Evolutionary conservation across 1,140 invertebrate species (phyloP).

Genomic region (Heliconius eleuchia): DNA sequence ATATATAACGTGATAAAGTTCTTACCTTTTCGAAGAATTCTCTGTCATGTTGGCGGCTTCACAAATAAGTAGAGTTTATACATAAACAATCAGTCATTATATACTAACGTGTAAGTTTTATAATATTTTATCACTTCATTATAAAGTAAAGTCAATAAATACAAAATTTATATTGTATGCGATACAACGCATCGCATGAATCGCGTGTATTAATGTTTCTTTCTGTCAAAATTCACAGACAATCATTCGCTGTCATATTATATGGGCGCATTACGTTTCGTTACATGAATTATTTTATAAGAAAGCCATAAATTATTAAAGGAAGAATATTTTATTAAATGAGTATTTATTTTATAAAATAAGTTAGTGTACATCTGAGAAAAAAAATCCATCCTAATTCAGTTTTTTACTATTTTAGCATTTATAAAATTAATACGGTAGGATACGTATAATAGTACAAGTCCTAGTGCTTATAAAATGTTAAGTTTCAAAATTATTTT

Average conservation of each 20-base stretch:
- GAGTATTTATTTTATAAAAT: not conserved
- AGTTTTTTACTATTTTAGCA: not conserved
- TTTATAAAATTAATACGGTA: not conserved
- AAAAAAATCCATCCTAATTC: not conserved
- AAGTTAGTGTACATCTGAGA: not conserved
- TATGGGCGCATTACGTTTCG: constrained; percentile 37
- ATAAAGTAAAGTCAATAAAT: constrained; percentile 31
- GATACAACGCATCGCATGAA: constrained; percentile 48
- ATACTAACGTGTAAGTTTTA: constrained; percentile 41
- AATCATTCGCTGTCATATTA: constrained; percentile 40
- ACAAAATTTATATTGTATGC: constrained; percentile 29
- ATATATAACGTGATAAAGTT: constrained; percentile 9
- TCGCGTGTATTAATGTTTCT: constrained; percentile 36
- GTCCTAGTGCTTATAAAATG: not conserved
- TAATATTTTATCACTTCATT: constrained; percentile 39
- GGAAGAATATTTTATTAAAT: constrained; percentile 5
- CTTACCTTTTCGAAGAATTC: constrained; percentile 76
- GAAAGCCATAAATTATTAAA: not conserved
- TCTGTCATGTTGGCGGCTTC: constrained; percentile 69
- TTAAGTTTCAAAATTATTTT: not conserved
- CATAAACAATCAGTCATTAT: constrained; percentile 61
- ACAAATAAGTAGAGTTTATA: constrained; percentile 48
- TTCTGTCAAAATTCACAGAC: constrained; percentile 41
- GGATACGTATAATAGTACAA: not conserved
- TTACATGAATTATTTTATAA: constrained; percentile 23